These are phyloP conservation scores for Caenorhabditis japonica DNA, from an alignment of 2,888 invertebrate genomes.

Conservation along the genomic window DNA sequence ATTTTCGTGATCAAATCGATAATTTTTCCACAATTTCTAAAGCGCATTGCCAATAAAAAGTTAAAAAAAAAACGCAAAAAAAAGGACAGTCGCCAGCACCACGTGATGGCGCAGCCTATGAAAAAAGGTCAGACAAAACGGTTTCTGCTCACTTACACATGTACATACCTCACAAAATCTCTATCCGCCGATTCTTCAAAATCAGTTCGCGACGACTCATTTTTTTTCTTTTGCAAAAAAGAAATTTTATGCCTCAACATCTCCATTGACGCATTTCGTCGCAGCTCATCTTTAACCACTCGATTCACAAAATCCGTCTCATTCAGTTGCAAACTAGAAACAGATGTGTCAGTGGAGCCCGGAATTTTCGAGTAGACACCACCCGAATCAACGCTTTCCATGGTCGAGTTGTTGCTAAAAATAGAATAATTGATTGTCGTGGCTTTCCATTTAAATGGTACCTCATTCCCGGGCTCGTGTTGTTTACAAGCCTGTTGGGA, in stretches of 20 bases:
- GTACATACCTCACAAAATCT: slow-evolving; percentile 43
- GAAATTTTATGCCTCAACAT: slow-evolving; percentile 50
- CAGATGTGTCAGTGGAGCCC: slow-evolving; percentile 47
- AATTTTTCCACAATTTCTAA: too few relatives aligned
- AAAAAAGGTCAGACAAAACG: background rate
- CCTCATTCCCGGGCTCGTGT: slow-evolving; percentile 40
- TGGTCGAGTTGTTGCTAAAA: slow-evolving; percentile 55
- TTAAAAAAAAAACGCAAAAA: too few relatives aligned
- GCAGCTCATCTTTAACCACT: slow-evolving; percentile 48
- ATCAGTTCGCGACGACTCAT: slow-evolving; percentile 44
- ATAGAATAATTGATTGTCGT: background rate
- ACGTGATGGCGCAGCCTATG: too few relatives aligned
- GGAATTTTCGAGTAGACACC: slow-evolving; percentile 53
- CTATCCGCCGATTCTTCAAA: slow-evolving; percentile 37
- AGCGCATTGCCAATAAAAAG: too few relatives aligned
- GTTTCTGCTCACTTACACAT: background rate
- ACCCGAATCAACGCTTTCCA: slow-evolving; percentile 51
- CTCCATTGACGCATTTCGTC: slow-evolving; percentile 50
- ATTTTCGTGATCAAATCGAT: too few relatives aligned
- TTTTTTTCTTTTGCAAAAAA: slow-evolving; percentile 53
- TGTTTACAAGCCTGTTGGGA: slow-evolving; percentile 36
- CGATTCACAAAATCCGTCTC: slow-evolving; percentile 46
- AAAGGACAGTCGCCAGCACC: too few relatives aligned
- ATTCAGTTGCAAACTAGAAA: slow-evolving; percentile 48
- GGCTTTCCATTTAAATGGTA: background rate